These are phyloP conservation scores for Drosophila littoralis DNA, from an alignment of 1,140 invertebrate genomes.

Conservation along the genomic window DNA sequence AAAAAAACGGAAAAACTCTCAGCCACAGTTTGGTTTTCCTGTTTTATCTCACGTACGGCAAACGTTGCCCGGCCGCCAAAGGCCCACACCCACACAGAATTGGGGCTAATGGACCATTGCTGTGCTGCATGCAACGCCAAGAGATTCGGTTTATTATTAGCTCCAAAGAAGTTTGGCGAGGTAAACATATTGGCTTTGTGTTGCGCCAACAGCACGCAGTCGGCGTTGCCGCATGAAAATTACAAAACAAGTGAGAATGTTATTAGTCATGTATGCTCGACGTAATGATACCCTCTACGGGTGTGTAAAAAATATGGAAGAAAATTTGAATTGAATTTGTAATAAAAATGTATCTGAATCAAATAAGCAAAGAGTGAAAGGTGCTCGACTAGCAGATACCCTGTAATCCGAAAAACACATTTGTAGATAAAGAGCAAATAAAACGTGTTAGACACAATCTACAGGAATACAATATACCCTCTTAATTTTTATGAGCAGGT, in stretches of 20 bases:
- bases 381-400: too few relatives aligned
- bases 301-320: background rate
- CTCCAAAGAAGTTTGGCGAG: constrained; percentile 73
- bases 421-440: background rate
- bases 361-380: background rate
- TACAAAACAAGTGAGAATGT: constrained; percentile 31
- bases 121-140: constrained; percentile 48
- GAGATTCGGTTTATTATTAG: constrained; percentile 70
- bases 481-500: background rate
- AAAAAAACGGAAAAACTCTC: background rate
- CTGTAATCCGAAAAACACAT: background rate
- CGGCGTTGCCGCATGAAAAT: constrained; percentile 17
- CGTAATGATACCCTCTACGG: background rate
- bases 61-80: background rate
- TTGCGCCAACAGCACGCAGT: constrained; percentile 49
- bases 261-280: background rate
- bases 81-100: constrained; percentile 44
- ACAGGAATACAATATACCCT: background rate
- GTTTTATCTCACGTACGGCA: constrained; percentile 26
- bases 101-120: constrained; percentile 77
- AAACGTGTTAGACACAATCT: too few relatives aligned
- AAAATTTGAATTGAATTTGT: too few relatives aligned
- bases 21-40: constrained; percentile 14
- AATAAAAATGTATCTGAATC: background rate
- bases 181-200: constrained; percentile 72